Evolutionary conservation across 1,140 invertebrate genomes (phyloP), one percentile per base, ranked within the genome.

Genomic region (Oreohelix idahoensis): DNA sequence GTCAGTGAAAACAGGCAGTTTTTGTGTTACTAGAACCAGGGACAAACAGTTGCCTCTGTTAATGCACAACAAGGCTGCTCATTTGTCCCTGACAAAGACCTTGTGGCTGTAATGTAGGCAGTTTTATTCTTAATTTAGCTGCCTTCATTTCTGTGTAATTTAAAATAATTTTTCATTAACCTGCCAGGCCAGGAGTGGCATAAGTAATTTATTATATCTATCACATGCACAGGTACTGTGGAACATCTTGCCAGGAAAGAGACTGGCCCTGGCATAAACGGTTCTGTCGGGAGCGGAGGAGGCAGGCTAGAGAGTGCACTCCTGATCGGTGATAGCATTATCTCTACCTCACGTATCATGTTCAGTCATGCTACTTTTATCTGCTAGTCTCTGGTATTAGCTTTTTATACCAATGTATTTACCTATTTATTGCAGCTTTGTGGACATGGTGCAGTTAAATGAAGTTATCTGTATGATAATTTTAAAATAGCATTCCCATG

Each of bases 241-340:
- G 94, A 42, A 91, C 92, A 73, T 89, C 84, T 69, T 94, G 94
- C 87, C 94, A 94, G 86, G 93, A 94, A 80, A 90, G 91, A 53
- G 94, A 94, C 85, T 94, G 93, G 94, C 92, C 92, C 23, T 89
- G 91, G 35, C 93, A 94, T 86, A 94, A 94, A 85, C 90, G 91
- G 80, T 91, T 90, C 71, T 94, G 93, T 86, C 88, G 92, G 73
- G 93, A 94, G 35, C 11, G 49, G 23, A 36, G 69, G 15, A 42
- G 69, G 20, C 69, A 71, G 20, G 32, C 42, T 2, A 32, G 79
- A 49, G 79, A 81, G 42, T 29, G 8, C 42, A 81, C 42, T 0
- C 79, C 79, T 4, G 79, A 81, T n/a, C 79, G 79, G 49, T 81
- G 49, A 81, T 51, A 17, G n/a, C n/a, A 32, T 35, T 23, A 66